Evolutionary conservation across 2,113 vertebrate species (phyloP).

Genomic region (Equus quagga): DNA sequence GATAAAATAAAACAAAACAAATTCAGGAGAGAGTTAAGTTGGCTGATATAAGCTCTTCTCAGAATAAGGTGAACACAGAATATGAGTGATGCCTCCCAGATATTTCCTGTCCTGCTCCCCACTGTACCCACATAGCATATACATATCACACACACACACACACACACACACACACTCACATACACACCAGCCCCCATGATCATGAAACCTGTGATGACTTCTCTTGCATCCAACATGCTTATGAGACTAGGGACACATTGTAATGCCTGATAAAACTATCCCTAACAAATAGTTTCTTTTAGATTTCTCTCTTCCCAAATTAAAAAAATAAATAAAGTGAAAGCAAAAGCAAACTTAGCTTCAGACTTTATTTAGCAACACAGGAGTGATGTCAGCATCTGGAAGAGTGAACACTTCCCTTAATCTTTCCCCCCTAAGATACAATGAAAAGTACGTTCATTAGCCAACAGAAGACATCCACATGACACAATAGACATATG

Average conservation of each 20-base stretch:
- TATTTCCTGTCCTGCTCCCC: background rate
- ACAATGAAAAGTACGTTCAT: no score
- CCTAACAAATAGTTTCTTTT: background rate
- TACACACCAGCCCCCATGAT: background rate
- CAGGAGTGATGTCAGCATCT: no score
- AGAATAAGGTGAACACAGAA: slow-evolving; percentile 13
- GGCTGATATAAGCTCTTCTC: background rate
- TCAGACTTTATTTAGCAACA: background rate
- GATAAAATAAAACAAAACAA: background rate
- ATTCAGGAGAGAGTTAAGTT: background rate
- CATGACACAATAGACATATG: no score
- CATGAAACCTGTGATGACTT: background rate
- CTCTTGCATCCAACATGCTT: background rate
- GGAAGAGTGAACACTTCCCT: no score
- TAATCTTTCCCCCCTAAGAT: no score
- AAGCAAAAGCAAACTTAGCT: background rate
- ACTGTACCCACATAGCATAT: background rate
- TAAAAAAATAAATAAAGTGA: background rate
- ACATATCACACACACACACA: rapidly evolving
- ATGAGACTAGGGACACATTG: background rate
- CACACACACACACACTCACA: background rate
- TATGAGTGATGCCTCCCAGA: background rate
- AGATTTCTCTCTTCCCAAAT: background rate
- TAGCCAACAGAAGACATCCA: no score
- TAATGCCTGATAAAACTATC: background rate